phyloP scores from a whole-genome alignment of 2,888 invertebrate genomes.

The Labia minor region DNA sequence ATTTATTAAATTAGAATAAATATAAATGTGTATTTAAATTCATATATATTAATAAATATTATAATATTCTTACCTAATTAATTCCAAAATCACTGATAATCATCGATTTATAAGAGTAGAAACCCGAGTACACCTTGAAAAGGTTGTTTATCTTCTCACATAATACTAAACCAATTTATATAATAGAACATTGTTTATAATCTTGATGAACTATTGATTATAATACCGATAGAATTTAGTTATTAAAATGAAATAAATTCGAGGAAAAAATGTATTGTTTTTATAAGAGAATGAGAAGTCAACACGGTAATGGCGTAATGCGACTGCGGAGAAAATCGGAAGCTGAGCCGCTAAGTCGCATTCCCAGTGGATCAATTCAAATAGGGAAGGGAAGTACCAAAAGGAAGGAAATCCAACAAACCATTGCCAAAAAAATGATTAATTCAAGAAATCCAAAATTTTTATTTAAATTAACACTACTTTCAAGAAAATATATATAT shows the following conservation, averaged over 20 bases:
- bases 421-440: too few species aligned
- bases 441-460: too few species aligned
- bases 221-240: too few species aligned
- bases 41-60: neutral
- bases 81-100: neutral
- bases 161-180: neutral
- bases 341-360: neutral
- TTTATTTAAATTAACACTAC: too few species aligned
- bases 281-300: neutral
- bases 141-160: neutral
- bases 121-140: too few species aligned
- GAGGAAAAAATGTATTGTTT: neutral
- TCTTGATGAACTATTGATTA: too few species aligned
- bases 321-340: neutral
- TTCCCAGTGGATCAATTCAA: neutral
- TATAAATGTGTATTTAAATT: too few species aligned
- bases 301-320: neutral
- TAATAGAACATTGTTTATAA: neutral
- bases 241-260: neutral
- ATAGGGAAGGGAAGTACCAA: too few species aligned
- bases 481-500: too few species aligned
- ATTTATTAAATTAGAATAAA: too few species aligned
- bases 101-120: neutral
- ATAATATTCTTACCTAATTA: neutral
- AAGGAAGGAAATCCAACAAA: too few species aligned